Conservation (phyloP, 2,888 invertebrate species). For the Parnassius orleans region DNA sequence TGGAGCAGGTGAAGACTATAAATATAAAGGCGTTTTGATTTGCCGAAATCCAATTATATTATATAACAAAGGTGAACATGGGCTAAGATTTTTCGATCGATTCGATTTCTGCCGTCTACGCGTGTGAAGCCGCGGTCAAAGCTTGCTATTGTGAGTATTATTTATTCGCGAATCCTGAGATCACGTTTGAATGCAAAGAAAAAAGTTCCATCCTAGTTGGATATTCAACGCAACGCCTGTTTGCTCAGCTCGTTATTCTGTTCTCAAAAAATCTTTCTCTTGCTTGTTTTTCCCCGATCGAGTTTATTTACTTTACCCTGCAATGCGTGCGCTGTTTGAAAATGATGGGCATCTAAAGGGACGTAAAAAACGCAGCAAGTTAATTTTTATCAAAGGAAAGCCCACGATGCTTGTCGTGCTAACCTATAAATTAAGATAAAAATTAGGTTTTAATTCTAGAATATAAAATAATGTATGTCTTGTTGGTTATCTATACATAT, state of each 20-base stretch:
- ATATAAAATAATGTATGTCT: too few species aligned
- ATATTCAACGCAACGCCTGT: conserved; percentile 12
- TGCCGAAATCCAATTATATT: too few species aligned
- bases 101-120: too few species aligned
- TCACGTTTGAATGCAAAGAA: not conserved
- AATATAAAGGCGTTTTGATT: too few species aligned
- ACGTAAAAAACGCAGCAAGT: not conserved
- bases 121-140: too few species aligned
- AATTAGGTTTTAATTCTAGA: too few species aligned
- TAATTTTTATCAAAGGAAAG: not conserved
- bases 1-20: too few species aligned
- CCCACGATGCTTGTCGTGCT: too few species aligned
- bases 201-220: not conserved
- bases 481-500: too few species aligned
- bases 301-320: conserved; percentile 9
- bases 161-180: not conserved
- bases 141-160: not conserved
- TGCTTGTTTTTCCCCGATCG: conserved; percentile 1
- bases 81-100: too few species aligned
- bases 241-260: conserved; percentile 9
- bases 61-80: too few species aligned
- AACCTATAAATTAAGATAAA: too few species aligned
- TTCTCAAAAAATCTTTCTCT: conserved; percentile 1
- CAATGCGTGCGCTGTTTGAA: conserved; percentile 4
- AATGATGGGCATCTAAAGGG: not conserved